Percentiles rank a stretch among this genome's conserved stretches.
These are phyloP conservation scores for Avahi laniger DNA, from an alignment of 2,797 vertebrate species.

Conservation along the genomic window DNA sequence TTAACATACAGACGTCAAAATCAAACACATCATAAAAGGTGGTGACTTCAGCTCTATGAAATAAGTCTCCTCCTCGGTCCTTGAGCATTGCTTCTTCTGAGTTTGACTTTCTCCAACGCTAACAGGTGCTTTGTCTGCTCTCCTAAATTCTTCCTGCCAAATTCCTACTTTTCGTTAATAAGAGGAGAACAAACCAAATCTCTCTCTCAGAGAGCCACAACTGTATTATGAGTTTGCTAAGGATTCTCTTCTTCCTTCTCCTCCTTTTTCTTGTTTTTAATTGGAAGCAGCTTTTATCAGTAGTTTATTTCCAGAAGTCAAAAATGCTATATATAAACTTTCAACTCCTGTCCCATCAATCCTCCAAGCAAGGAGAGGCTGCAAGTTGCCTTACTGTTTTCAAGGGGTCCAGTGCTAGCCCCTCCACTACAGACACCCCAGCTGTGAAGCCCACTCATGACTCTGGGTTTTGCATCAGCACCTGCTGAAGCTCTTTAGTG, in stretches of 20 bases:
- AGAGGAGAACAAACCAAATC: not conserved
- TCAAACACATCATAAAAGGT: not conserved
- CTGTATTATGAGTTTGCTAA: not conserved
- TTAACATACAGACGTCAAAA: slow-evolving; percentile 21
- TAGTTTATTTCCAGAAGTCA: not conserved
- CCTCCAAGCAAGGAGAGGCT: not conserved
- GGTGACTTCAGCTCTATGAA: not conserved
- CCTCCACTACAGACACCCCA: not conserved
- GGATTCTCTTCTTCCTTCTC: not conserved
- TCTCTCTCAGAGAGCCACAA: not conserved
- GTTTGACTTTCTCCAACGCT: not conserved
- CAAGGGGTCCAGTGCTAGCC: accelerated
- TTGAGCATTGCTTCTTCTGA: not conserved
- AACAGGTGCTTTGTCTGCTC: not conserved
- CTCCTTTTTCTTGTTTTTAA: not conserved
- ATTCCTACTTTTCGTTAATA: not conserved
- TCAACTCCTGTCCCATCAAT: not conserved
- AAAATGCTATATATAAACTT: not conserved
- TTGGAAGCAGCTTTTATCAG: not conserved
- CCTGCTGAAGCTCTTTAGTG: not conserved
- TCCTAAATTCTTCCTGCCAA: not conserved
- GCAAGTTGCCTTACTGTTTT: not conserved
- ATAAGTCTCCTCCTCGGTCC: not conserved
- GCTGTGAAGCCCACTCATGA: not conserved
- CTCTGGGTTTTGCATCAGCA: not conserved